Base-by-base conservation (phyloP, 2,113 vertebrate genomes). In the Etia nguti region DNA sequence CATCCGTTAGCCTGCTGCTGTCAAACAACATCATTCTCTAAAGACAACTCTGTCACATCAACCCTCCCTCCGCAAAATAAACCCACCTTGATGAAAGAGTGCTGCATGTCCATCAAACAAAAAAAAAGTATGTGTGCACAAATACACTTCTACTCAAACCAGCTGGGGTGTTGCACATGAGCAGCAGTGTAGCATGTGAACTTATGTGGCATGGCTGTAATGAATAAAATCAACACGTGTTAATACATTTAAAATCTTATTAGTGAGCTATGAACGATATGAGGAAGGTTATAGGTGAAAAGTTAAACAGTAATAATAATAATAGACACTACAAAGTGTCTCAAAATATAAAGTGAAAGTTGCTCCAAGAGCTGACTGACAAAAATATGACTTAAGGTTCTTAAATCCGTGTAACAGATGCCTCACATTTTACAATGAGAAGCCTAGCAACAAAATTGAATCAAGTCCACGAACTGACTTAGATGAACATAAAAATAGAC, bases 41-140 rank as follows among this genome's bases (percentile, higher is more conserved):
- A 90, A 94, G 96, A 96, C 95, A 92, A 93, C 92, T 91, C 93
- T 94, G 93, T 92, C 94, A 93, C 91, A 89, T 92, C 90, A 81
- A 90, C 90, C 88, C 88, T 94, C 91, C 92, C 85, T 86, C 92
- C 5, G 16, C 84, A 87, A 91, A 91, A 91, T 90, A 86, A 94
- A 95, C 88, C 92, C 89, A 92, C 86, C 88, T 90, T 91, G 91
- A 94, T 89, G 90, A 94, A 93, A 93, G 89, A 94, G 86, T 84
- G 87, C 90, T 7, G 55, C 87, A 6, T 89, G 94, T 92, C 94
- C 87, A 93, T 95, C 93, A 89, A 85, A 93, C 57, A 85, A 57
- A 22, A 29, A 62, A 16, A 82, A 52, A 5, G 12, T 0, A 31
- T 43, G 11, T 8, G 16, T 10, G n/a, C 22, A 90, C 93, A 93